Evolutionary conservation across 2,888 invertebrate species (phyloP).

Genomic region (Diarsia dahlii): DNA sequence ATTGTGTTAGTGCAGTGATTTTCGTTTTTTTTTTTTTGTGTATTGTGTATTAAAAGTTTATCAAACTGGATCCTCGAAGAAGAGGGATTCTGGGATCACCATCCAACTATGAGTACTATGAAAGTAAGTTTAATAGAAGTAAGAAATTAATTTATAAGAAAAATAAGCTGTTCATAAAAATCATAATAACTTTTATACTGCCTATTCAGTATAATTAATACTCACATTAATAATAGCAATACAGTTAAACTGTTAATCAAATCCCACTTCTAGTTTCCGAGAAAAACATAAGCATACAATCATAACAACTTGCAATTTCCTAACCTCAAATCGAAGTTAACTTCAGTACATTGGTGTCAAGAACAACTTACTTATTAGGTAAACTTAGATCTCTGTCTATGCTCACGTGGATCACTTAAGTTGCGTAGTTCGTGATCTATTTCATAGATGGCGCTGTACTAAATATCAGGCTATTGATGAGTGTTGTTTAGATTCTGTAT

Average conservation of each 20-base stretch:
- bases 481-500: not conserved
- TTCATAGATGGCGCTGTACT: slow-evolving; percentile 75
- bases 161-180: not conserved
- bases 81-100: slow-evolving; percentile 78
- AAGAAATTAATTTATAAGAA: not conserved
- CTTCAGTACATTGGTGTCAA: slow-evolving; percentile 65
- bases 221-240: not conserved
- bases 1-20: slow-evolving; percentile 62
- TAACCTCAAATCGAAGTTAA: slow-evolving; percentile 69
- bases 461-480: not conserved
- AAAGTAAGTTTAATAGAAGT: slow-evolving; percentile 70
- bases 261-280: slow-evolving; percentile 21
- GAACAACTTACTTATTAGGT: slow-evolving; percentile 62
- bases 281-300: slow-evolving; percentile 25
- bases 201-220: no score
- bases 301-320: slow-evolving; percentile 55
- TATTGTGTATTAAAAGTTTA: slow-evolving; percentile 48
- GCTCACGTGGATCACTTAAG: slow-evolving; percentile 56
- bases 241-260: not conserved
- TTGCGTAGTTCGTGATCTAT: slow-evolving; percentile 64
- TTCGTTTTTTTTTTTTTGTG: slow-evolving; percentile 51
- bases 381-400: slow-evolving; percentile 58
- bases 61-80: slow-evolving; percentile 82
- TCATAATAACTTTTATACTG: not conserved
- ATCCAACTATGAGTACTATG: slow-evolving; percentile 65